Conservation (phyloP, 2,113 vertebrate species). For the Epinephelus cyanopodus region DNA sequence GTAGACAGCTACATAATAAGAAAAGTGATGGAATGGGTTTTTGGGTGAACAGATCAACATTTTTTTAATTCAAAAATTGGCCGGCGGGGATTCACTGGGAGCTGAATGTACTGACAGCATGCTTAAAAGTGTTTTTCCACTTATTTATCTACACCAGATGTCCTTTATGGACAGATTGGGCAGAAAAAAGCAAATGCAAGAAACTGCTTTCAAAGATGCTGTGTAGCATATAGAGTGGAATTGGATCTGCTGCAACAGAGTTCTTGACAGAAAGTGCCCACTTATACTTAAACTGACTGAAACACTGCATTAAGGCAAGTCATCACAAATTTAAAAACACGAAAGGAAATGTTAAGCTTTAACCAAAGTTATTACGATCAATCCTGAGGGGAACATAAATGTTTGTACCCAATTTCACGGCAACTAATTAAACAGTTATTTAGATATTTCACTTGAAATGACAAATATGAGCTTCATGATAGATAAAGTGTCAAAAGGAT, state of each 20-base stretch:
- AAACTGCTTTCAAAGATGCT: constrained; percentile 11
- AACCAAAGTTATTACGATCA: no score
- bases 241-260: not conserved
- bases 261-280: not conserved
- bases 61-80: constrained; percentile 3
- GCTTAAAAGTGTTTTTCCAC: not conserved
- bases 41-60: constrained; percentile 17
- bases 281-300: not conserved
- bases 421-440: not conserved
- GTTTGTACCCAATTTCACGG: no score
- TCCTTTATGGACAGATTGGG: constrained; percentile 3
- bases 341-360: not conserved
- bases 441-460: not conserved
- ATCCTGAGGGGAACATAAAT: not conserved
- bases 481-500: not conserved
- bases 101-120: constrained; percentile 20
- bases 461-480: not conserved
- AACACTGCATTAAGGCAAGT: not conserved
- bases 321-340: not conserved
- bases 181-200: constrained; percentile 2
- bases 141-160: constrained; percentile 25
- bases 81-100: not conserved
- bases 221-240: not conserved
- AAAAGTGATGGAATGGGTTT: constrained; percentile 16
- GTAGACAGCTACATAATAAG: not conserved